Base-by-base conservation (phyloP, 2,113 vertebrate species). In the Oceanodroma tethys region DNA sequence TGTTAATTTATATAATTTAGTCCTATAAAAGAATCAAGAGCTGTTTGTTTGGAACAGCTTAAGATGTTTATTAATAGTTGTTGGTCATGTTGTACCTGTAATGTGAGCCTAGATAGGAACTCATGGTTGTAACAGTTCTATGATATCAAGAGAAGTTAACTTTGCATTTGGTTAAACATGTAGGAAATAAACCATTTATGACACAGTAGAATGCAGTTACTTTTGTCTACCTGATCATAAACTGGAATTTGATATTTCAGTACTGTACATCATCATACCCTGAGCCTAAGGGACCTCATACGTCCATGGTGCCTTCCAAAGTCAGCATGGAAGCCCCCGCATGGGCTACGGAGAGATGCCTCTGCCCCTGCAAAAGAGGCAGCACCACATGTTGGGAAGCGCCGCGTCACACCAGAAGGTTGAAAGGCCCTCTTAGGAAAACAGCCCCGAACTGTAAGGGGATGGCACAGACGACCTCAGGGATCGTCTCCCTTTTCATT, bases 311-410 rank as follows among this genome's bases (percentile, higher is more conserved):
- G 21, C 36, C 40, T 70, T 91, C 42, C 63, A 45, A n/a, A 62
- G 42, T 9, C 8, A 4, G 1, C 0, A 10, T 58, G 36, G 81
- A 79, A 91, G 36, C 36, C 18, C 16, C 27, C 0, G 0, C 2
- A 0, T 0, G 2, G 25, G 26, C 22, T 36, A 16, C 0, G 1
- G 55, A 29, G 56, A 27, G 22, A 9, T 62, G 17, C 19, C 48
- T 56, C 42, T 0, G 5, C 47, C 72, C 34, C 47, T 17, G 8
- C n/a, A 48, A 42, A 80, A 71, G 43, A 30, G 45, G 50, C n/a
- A 84, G 52, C 2, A 5, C 16, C 40, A 45, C 45, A 10, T n/a
- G 42, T 30, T 60, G 48, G 14, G 42, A 87, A 58, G 42, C 2
- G 1, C 26, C 2, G 1, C 1, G 3, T 52, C 23, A 55, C 16